Base-by-base conservation (phyloP, 1,140 invertebrate species). In the Drosophila virilis region DNA sequence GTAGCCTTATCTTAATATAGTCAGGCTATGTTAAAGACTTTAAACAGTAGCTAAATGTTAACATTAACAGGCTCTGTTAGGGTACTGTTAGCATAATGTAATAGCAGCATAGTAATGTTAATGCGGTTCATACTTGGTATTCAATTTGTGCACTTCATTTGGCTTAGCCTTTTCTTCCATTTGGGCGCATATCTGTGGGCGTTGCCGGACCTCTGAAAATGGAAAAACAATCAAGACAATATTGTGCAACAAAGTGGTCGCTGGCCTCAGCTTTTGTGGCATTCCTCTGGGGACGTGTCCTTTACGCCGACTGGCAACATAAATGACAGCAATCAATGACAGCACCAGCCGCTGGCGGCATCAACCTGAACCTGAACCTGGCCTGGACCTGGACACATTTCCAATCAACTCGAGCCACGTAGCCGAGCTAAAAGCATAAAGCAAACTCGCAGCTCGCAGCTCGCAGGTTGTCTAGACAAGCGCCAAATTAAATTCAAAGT, bases 401-500 rank as follows among this genome's bases (percentile, higher is more conserved):
- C 69, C 80, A 77, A 84, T 84, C 80, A 79, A 76, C 50, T 79
- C 58, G 46, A 78, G 51, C 78, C 73, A 80, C 62, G 74, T 65
- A 77, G 69, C 50, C 62, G 61, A 69, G 62, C 52, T 69, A 62
- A 51, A 59, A 58, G 69, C 64, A 74, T 77, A 73, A 76, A 61
- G 48, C 38, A 35, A 57, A 51, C 38, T 50, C 12, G 38, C 22
- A 35, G 52, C 28, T 51, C 54, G 10, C 55, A 42, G 50, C 4
- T 33, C 45, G 58, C 72, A 58, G 60, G 22, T 76, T 57, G 81
- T 84, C 81, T 85, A 84, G 81, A 80, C 82, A 64, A 75, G 67
- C 46, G 52, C 59, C 69, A 85, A 85, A 77, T 80, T 80, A 80
- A 85, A 85, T 80, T 85, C 70, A 62, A 85, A 85, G 61, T 85